A percentile compares a stretch with the other conserved stretches of the same genome.
phyloP scores from a whole-genome alignment of 2,797 vertebrate genomes.

The Cryptoprocta ferox region DNA sequence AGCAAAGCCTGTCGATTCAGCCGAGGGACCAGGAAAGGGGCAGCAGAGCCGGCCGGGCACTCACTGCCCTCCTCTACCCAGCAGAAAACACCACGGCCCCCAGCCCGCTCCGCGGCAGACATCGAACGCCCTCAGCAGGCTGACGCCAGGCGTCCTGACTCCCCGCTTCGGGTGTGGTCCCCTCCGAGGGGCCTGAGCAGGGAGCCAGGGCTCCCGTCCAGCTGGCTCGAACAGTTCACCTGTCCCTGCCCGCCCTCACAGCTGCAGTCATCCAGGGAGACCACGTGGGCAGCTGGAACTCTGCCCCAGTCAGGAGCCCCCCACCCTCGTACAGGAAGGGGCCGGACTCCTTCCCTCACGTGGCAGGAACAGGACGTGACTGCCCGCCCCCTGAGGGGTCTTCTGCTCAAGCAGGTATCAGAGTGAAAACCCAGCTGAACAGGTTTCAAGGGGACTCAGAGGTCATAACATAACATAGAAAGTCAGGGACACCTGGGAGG shows the following conservation, averaged over 20 bases:
- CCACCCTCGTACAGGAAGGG: no score
- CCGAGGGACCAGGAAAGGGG: not conserved
- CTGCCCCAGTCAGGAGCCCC: not conserved
- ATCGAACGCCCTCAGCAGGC: not conserved
- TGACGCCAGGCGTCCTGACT: not conserved
- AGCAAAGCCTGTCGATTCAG: not conserved
- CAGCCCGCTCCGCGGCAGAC: not conserved
- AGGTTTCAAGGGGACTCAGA: no score
- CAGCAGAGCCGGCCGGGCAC: not conserved
- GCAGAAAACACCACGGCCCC: not conserved
- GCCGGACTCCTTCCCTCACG: not conserved
- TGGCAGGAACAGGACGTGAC: no score
- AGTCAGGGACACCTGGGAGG: no score
- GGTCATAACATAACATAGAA: no score
- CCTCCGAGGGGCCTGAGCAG: not conserved
- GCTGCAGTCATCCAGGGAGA: not conserved
- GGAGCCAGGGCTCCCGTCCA: not conserved
- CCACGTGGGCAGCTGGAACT: not conserved
- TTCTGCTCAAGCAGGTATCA: no score
- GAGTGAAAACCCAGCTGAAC: no score
- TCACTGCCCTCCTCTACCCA: not conserved
- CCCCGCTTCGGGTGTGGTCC: fast-evolving
- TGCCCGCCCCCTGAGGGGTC: no score
- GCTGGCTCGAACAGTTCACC: not conserved
- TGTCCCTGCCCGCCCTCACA: no score